Conservation (phyloP, 2,113 vertebrate species). For the Protobothrops flavoviridis region DNA sequence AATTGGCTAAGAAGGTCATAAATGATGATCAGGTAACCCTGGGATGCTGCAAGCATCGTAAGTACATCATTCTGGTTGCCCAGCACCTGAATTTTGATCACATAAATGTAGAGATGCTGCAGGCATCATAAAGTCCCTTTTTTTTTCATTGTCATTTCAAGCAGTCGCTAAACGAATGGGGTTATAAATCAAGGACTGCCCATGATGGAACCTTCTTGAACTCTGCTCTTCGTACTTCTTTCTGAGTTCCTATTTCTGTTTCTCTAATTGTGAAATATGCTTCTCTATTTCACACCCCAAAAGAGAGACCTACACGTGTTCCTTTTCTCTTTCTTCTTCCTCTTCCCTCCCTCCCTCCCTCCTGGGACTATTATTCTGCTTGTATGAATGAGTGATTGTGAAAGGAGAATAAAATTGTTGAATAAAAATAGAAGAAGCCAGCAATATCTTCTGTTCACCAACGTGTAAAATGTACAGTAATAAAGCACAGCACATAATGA, state of each 20-base stretch:
- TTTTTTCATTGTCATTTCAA: no score
- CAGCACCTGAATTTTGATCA: not conserved
- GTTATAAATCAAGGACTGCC: no score
- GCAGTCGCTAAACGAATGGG: no score
- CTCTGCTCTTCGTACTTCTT: not conserved
- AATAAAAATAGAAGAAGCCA: conserved; percentile 31
- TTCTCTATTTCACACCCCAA: not conserved
- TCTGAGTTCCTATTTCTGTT: not conserved
- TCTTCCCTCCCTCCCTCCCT: not conserved
- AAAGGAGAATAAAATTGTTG: conserved; percentile 58
- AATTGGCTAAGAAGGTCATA: no score
- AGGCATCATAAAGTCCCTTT: no score
- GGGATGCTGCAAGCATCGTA: no score
- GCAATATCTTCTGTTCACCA: conserved; percentile 59
- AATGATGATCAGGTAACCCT: no score
- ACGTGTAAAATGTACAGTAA: conserved; percentile 69
- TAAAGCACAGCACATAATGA: conserved; percentile 68
- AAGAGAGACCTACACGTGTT: not conserved
- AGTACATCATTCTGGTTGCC: no score
- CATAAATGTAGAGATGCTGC: no score
- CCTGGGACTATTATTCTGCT: conserved; percentile 8
- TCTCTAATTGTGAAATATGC: not conserved
- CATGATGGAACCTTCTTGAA: not conserved
- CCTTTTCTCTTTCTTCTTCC: not conserved
- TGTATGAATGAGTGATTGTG: conserved; percentile 62